Evolutionary conservation across 2,113 vertebrate genomes (phyloP).

Genomic region (Oxyura jamaicensis): DNA sequence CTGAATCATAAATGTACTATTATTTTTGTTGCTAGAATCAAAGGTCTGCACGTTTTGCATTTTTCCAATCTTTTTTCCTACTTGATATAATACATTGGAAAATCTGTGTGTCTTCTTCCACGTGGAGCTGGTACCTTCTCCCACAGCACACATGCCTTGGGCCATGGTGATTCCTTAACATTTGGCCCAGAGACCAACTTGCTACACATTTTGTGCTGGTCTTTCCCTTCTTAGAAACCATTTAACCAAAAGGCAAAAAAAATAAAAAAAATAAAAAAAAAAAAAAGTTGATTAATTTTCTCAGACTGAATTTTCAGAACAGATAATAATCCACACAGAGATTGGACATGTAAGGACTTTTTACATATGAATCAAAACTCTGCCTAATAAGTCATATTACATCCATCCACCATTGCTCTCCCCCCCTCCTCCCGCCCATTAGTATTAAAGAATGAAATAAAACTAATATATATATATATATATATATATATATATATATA

Average conservation of each 20-base stretch:
- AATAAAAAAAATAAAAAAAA: neutral
- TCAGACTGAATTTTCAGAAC: neutral
- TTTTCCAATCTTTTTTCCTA: neutral
- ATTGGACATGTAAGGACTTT: neutral
- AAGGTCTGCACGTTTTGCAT: neutral
- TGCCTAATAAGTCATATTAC: neutral
- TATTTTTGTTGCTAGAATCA: neutral
- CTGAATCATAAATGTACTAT: neutral
- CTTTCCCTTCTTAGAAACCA: neutral
- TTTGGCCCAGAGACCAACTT: neutral
- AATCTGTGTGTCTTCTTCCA: accelerated
- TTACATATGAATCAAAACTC: neutral
- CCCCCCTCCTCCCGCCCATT: neutral
- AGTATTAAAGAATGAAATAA: neutral
- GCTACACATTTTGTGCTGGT: neutral
- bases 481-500: neutral
- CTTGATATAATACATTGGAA: neutral
- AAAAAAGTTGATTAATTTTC: neutral
- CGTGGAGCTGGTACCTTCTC: neutral
- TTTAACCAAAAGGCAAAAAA: neutral
- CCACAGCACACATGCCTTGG: neutral
- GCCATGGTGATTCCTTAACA: neutral
- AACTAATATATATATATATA: neutral
- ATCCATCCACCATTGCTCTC: neutral
- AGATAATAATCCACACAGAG: neutral